Base-by-base conservation (phyloP, 2,113 vertebrate species). In the Nesoenas mayeri region DNA sequence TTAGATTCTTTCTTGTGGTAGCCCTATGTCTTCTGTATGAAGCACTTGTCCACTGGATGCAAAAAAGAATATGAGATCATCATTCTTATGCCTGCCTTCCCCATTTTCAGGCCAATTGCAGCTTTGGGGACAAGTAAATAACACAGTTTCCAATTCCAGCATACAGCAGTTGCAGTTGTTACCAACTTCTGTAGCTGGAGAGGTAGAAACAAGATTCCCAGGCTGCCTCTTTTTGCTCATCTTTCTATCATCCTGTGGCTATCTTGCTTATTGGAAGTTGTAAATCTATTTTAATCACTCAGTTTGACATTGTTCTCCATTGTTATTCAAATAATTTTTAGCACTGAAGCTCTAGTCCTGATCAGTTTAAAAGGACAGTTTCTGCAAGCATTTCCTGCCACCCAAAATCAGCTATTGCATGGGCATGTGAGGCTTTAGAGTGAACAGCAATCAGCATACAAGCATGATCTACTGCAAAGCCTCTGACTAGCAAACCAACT, bases 81-180 rank as follows among this genome's bases (percentile, higher is more conserved):
- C 13, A 15, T 70, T 65, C 26, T 29, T 34, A 8, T 8, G 18
- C 4, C 32, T 57, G 28, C 34, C 40, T 69, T 64, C 15, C 20
- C 15, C 21, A 22, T 36, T 48, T 53, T 22, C 21, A 54, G 36
- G 25, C 14, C 12, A n/a, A 8, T 11, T n/a, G 24, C 18, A 78
- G 15, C 32, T 44, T 1, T 53, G 40, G 21, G 44, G 28, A 47
- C 38, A 79, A 74, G 11, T 2, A 78, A 42, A 7, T 4, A 42
- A 24, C n/a, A 29, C 3, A 40, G 19, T 69, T n/a, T 32, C 25
- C 65, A 18, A 53, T 60, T 53, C 7, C 40, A 48, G 6, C 2
- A 47, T 1, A 32, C 6, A 38, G 36, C 58, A 32, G 12, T 7
- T 40, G 38, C 6, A 5, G 1, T 24, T 3, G 5, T 29, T 40